phyloP scores from a whole-genome alignment of 1,140 invertebrate species.

The Battus philenor region DNA sequence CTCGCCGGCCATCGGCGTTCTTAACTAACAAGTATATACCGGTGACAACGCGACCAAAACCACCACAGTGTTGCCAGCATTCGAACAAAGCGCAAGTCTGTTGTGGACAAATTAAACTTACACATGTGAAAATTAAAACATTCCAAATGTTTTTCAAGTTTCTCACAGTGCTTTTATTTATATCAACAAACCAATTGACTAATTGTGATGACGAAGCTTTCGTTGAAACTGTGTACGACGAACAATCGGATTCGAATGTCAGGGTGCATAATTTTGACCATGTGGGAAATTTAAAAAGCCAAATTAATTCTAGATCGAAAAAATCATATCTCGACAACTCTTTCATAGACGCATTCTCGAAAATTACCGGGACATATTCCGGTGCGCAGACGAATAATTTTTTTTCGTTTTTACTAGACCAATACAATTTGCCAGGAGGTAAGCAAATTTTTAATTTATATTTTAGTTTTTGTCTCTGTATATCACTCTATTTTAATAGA shows the following conservation, averaged over 20 bases:
- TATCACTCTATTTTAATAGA: too few relatives aligned
- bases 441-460: constrained; percentile 26
- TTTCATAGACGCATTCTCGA: too few relatives aligned
- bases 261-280: too few relatives aligned
- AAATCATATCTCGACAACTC: too few relatives aligned
- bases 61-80: background rate
- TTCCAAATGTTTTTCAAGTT: background rate
- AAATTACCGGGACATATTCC: too few relatives aligned
- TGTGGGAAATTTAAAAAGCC: too few relatives aligned
- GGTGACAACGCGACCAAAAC: background rate
- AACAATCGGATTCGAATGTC: too few relatives aligned
- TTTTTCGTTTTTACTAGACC: constrained; percentile 48
- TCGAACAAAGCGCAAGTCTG: background rate
- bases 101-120: background rate
- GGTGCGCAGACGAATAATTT: too few relatives aligned
- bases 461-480: constrained; percentile 6
- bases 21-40: background rate
- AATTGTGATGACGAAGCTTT: background rate
- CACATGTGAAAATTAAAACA: background rate
- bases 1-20: too few relatives aligned
- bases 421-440: constrained; percentile 52
- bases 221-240: background rate
- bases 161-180: constrained; percentile 2
- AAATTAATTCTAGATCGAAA: too few relatives aligned
- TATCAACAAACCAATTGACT: background rate